Evolutionary conservation across 2,888 invertebrate genomes (phyloP).

Genomic region (Cactoblastis cactorum): DNA sequence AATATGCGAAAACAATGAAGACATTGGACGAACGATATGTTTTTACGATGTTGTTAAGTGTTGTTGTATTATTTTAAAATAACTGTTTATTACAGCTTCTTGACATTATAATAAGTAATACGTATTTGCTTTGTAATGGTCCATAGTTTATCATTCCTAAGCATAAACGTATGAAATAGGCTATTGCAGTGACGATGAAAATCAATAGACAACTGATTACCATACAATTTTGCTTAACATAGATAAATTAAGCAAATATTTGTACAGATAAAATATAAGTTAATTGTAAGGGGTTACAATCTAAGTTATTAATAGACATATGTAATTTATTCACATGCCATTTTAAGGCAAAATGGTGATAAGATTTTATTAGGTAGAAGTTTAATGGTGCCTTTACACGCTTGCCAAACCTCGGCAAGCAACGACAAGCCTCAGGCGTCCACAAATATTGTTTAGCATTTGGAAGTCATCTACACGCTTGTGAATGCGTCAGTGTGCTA

Average conservation of each 20-base stretch:
- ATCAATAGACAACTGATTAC: too few species aligned
- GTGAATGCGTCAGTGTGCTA: slow-evolving; percentile 14
- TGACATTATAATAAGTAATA: too few species aligned
- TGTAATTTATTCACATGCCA: slow-evolving; percentile 13
- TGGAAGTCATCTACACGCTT: slow-evolving; percentile 9
- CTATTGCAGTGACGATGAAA: too few species aligned
- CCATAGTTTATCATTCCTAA: too few species aligned
- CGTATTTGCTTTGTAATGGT: too few species aligned
- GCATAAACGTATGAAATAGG: too few species aligned
- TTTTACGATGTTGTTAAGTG: too few species aligned
- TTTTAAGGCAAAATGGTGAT: slow-evolving; percentile 2
- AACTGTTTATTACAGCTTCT: too few species aligned
- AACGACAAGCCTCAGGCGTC: background rate
- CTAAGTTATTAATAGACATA: background rate
- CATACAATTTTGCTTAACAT: slow-evolving; percentile 10
- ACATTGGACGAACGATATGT: too few species aligned
- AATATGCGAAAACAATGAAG: too few species aligned
- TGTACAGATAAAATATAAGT: slow-evolving; percentile 15
- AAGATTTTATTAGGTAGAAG: background rate
- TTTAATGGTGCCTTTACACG: background rate
- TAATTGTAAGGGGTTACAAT: slow-evolving; percentile 7
- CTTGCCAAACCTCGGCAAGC: background rate
- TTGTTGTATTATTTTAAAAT: too few species aligned
- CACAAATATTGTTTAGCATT: background rate
- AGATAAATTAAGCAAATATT: slow-evolving; percentile 9